A percentile compares a stretch with the other conserved stretches of the same genome.
Conservation (phyloP, 1,140 invertebrate species). For the Macrotrachela quadricornifera region DNA sequence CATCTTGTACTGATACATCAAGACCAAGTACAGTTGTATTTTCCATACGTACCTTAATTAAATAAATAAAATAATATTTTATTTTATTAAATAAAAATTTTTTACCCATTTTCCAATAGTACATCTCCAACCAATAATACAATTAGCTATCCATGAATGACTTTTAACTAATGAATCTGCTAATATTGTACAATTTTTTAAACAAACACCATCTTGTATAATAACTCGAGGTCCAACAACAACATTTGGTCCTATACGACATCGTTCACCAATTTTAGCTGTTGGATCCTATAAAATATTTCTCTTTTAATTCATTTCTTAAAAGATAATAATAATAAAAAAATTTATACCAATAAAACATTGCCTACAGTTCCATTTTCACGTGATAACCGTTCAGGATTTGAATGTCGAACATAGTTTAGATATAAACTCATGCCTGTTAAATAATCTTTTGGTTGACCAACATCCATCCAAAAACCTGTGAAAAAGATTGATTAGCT, state of each 20-base stretch:
- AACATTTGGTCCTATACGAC: slow-evolving; percentile 91
- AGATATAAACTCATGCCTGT: slow-evolving; percentile 57
- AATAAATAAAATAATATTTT: no score
- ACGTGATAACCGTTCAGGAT: slow-evolving; percentile 45
- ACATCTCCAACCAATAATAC: slow-evolving; percentile 88
- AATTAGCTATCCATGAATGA: slow-evolving; percentile 81
- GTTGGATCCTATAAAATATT: slow-evolving; percentile 42
- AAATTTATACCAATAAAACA: slow-evolving; percentile 43
- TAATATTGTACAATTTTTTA: slow-evolving; percentile 72
- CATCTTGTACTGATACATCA: slow-evolving; percentile 94
- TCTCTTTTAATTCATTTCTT: no score
- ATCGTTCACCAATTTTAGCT: slow-evolving; percentile 74
- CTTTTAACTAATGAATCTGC: slow-evolving; percentile 61
- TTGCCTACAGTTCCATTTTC: slow-evolving; percentile 58
- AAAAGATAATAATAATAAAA: no score
- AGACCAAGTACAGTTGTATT: slow-evolving; percentile 89
- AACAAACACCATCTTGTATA: slow-evolving; percentile 85
- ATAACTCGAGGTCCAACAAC: slow-evolving; percentile 81
- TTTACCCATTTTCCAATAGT: slow-evolving; percentile 62
- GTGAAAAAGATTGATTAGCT: no score
- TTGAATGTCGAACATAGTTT: slow-evolving; percentile 53
- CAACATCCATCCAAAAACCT: slow-evolving; percentile 99
- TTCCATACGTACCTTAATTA: slow-evolving; percentile 56
- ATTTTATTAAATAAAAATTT: no score
- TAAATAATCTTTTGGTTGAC: slow-evolving; percentile 94